Conservation (phyloP, 2,113 vertebrate genomes). For the Strix aluco region DNA sequence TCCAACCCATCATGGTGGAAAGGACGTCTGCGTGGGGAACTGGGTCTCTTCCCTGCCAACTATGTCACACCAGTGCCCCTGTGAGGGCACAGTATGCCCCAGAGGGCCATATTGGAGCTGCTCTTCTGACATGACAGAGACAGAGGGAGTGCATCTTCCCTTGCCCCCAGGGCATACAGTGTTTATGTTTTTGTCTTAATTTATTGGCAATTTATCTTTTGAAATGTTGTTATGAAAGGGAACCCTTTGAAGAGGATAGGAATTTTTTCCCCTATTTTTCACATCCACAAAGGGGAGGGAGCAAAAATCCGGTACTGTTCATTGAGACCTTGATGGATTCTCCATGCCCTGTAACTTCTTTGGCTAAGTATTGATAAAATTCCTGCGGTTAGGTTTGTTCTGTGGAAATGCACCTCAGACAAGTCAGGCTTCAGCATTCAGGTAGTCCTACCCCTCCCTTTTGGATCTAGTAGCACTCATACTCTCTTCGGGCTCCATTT, state of each 20-base stretch:
- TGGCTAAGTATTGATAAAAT: background rate
- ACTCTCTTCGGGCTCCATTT: background rate
- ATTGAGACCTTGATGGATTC: background rate
- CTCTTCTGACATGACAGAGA: background rate
- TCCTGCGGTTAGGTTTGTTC: background rate
- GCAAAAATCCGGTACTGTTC: background rate
- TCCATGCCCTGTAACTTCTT: background rate
- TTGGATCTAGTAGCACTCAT: background rate
- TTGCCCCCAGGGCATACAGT: background rate
- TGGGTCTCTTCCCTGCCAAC: constrained; percentile 92
- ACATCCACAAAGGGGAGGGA: background rate
- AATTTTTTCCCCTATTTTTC: background rate
- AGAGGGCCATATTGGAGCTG: background rate
- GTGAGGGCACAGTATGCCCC: constrained; percentile 39
- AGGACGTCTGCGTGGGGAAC: constrained; percentile 81
- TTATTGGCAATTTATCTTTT: constrained; percentile 61
- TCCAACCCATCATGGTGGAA: constrained; percentile 90
- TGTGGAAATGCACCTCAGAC: background rate
- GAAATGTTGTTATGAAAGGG: constrained; percentile 14
- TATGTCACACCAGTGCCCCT: constrained; percentile 78
- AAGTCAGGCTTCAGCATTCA: background rate
- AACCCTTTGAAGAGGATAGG: background rate
- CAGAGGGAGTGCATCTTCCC: background rate
- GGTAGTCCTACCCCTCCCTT: background rate
- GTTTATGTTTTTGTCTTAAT: constrained; percentile 36